Percentiles rank a stretch among this genome's conserved stretches.
These are phyloP conservation scores for Actias luna DNA, from an alignment of 2,888 invertebrate species.

Conservation along the genomic window DNA sequence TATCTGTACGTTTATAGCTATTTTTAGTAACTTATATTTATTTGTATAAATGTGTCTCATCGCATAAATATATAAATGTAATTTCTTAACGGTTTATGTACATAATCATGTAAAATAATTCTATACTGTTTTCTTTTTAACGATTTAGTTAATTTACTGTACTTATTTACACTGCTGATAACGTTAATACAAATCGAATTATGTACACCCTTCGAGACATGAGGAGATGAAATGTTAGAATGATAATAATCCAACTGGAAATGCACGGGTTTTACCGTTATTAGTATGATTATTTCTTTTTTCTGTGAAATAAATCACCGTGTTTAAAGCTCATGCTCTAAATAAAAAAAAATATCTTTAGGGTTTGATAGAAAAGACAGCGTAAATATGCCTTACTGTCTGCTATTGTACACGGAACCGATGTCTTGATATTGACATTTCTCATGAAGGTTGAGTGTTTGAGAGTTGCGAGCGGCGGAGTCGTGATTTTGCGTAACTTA, in stretches of 20 bases:
- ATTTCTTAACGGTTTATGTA: no score
- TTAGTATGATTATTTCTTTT: no score
- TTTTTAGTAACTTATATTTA: not conserved
- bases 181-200: no score
- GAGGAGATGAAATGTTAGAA: not conserved
- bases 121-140: no score
- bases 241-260: not conserved
- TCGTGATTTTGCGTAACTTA: conserved; percentile 79
- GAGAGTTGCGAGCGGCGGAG: conserved; percentile 43
- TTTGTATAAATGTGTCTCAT: not conserved
- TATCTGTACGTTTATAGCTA: not conserved
- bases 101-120: no score
- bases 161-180: not conserved
- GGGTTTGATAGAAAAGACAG: no score
- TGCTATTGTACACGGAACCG: conserved; percentile 23
- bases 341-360: no score
- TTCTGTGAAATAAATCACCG: no score
- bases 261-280: not conserved
- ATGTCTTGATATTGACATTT: conserved; percentile 76
- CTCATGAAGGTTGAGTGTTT: conserved; percentile 68
- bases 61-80: not conserved
- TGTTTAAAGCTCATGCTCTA: no score
- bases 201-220: not conserved
- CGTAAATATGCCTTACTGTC: conserved; percentile 4
- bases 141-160: no score